These are phyloP conservation scores for Meiosimyza platycephala DNA, from an alignment of 2,888 invertebrate genomes.

Conservation along the genomic window DNA sequence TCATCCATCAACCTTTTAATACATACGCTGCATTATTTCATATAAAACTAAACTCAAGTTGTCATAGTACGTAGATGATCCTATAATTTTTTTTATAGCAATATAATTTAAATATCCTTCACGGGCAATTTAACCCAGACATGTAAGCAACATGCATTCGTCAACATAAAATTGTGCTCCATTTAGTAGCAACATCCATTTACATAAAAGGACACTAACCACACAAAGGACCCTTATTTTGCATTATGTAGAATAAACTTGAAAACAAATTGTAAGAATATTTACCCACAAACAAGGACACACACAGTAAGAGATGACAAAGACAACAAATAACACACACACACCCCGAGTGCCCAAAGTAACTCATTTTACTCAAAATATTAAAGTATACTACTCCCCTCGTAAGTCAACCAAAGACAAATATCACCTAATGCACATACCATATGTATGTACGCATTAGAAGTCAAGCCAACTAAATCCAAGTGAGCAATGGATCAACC, in stretches of 20 bases:
- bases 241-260: slow-evolving; percentile 16
- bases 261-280: slow-evolving; percentile 26
- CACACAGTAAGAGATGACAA: not conserved
- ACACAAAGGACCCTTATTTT: not conserved
- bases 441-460: too few relatives aligned
- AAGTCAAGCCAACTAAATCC: too few relatives aligned
- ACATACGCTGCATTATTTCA: not conserved
- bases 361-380: not conserved
- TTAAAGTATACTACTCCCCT: not conserved
- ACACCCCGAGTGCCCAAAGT: not conserved
- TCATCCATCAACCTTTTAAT: slow-evolving; percentile 23
- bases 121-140: slow-evolving; percentile 15
- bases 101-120: slow-evolving; percentile 10
- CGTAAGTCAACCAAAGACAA: slow-evolving; percentile 22
- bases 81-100: not conserved
- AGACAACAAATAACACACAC: not conserved
- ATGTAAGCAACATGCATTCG: slow-evolving; percentile 4
- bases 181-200: not conserved
- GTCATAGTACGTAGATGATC: too few relatives aligned
- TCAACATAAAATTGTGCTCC: not conserved
- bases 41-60: too few relatives aligned
- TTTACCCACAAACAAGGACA: slow-evolving; percentile 3
- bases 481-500: not conserved
- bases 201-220: not conserved
- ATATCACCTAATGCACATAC: slow-evolving; percentile 8